These are phyloP conservation scores for Cyaniris semiargus DNA, from an alignment of 2,888 invertebrate species.

Conservation along the genomic window DNA sequence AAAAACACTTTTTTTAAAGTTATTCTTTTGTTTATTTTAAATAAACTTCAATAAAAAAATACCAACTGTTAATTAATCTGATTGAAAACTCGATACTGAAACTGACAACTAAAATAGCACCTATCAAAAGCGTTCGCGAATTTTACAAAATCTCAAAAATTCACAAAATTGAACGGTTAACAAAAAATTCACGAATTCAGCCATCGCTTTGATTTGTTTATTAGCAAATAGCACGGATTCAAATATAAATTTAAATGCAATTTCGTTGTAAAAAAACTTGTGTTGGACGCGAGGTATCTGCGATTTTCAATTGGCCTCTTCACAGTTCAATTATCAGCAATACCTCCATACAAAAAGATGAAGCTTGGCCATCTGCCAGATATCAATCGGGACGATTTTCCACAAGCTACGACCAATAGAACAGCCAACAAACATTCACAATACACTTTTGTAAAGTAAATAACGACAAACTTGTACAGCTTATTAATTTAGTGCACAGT, in stretches of 20 bases:
- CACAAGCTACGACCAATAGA: neutral
- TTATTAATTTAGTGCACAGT: no score
- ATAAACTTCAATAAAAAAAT: no score
- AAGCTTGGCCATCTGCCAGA: conserved; percentile 2
- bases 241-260: conserved; percentile 12
- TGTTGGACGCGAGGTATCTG: neutral
- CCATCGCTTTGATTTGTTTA: conserved; percentile 20
- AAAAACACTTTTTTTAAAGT: no score
- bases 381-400: neutral
- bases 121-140: neutral
- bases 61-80: neutral
- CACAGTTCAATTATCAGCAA: conserved; percentile 21
- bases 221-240: conserved; percentile 12
- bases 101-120: neutral
- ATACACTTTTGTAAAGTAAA: neutral
- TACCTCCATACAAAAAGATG: conserved; percentile 8
- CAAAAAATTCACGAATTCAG: conserved; percentile 5
- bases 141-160: neutral
- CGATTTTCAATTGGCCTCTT: conserved; percentile 22
- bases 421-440: neutral
- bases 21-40: no score
- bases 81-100: neutral
- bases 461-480: no score
- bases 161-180: neutral
- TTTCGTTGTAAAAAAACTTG: conserved; percentile 6